Evolutionary conservation across 2,888 invertebrate genomes (phyloP), one percentile per base, ranked within the genome.

Genomic region (Apomyelois bistriatella): DNA sequence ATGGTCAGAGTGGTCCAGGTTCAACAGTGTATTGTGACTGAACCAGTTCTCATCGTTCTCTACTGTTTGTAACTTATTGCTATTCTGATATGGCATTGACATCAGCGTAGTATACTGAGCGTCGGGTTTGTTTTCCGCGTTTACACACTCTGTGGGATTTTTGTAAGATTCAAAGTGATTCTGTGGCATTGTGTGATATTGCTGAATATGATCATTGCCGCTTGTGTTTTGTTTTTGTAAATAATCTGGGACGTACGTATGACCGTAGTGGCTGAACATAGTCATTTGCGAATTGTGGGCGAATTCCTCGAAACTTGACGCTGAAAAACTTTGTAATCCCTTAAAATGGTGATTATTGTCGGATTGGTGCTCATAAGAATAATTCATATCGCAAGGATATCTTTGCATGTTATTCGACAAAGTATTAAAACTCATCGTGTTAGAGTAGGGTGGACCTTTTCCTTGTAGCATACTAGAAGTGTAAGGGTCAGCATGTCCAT

Each of bases 21-120:
- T 83, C 58, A 86, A 58, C 40, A 88, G 64, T 30, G 84, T 85
- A 59, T 81, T 87, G 61, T 89, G 88, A 75, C 88, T 88, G 66
- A 83, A 89, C 89, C 90, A 90, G 59, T 88, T 89, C 59, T 90
- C 87, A 60, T 88, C 86, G 65, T 89, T 91, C 58, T 92, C 92
- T 67, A 90, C 87, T 30, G 85, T 78, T 66, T 95, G 95, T 65
- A 95, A 87, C 82, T 95, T 94, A 83, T 91, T 94, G 73, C 91
- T 92, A 82, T 76, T 78, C 73, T 92, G 91, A 82, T 92, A 92
- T 82, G 90, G 84, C 62, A 94, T 91, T 53, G 94, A 92, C 82
- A 92, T 93, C 68, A 95, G 82, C 72, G 92, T 94, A 38, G 94
- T 93, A 78, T 95, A 95, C 62, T 85, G 79, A 66, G 93, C 91